Conservation (phyloP, 2,888 invertebrate species). For the Melanostoma mellinum region DNA sequence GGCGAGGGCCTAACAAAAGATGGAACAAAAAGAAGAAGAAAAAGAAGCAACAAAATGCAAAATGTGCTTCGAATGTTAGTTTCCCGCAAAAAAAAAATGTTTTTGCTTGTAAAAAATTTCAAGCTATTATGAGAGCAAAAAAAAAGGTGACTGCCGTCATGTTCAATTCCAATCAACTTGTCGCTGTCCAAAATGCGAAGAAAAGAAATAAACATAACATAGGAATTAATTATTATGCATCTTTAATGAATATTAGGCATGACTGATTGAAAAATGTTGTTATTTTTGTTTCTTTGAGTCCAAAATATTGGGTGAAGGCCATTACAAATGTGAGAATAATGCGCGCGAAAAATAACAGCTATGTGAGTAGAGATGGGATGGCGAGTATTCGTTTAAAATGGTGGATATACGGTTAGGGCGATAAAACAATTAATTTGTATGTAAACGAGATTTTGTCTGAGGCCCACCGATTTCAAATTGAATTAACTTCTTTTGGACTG, state of each 20-base stretch:
- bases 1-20: too few relatives aligned
- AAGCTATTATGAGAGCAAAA: neutral
- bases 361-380: neutral
- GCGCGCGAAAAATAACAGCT: constrained; percentile 8
- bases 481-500: too few relatives aligned
- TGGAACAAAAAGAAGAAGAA: too few relatives aligned
- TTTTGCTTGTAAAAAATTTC: too few relatives aligned
- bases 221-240: constrained; percentile 45
- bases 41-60: too few relatives aligned
- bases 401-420: neutral
- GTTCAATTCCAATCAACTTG: constrained; percentile 48
- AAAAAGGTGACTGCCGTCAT: constrained; percentile 13
- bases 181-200: constrained; percentile 39
- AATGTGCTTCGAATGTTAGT: too few relatives aligned
- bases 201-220: constrained; percentile 47
- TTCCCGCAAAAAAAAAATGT: too few relatives aligned
- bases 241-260: constrained; percentile 41
- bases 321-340: constrained; percentile 44
- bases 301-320: constrained; percentile 60
- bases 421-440: constrained; percentile 52
- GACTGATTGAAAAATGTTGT: constrained; percentile 7
- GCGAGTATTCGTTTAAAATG: neutral
- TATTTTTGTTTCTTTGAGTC: neutral
- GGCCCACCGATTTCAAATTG: neutral
- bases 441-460: constrained; percentile 37